Evolutionary conservation across 2,797 vertebrate genomes (phyloP), one percentile per base, ranked within the genome.

Genomic region (Spondyliosoma cantharus): DNA sequence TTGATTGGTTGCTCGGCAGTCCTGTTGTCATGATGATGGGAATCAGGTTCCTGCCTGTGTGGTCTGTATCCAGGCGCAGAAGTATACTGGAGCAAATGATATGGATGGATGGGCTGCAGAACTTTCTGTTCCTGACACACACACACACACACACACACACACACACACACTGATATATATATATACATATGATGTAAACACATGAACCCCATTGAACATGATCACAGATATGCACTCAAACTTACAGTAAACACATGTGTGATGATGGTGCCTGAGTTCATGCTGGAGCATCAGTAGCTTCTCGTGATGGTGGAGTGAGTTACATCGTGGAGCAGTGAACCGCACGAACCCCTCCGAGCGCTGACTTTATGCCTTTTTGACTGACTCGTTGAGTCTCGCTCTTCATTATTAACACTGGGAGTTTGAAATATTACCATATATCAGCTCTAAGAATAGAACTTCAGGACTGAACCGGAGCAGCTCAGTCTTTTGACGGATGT

Each of bases 1-100:
- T 50, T 87, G 87, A 94, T 94, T 95, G 94, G 94, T 74, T 85
- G 80, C 77, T 48, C 14, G 60, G 80, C 11, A 70, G 86, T 85
- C 73, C 90, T 91, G 91, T 93, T 92, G 92, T 93, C 89, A 93
- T 90, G 92, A 93, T 92, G 93, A 91, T 93, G 91, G 80, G 91
- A 94, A 85, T 92, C 83, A 77, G 90, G 89, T 87, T 87, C 84
- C 87, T 87, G 91, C 56, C 87, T 92, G 91, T 92, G 92, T 90
- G 92, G 91, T 93, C 93, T 95, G 94, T 95, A 94, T 95, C 93
- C 91, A 95, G 90, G 94, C 91, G 43, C 86, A 89, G 83, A 76
- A 91, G 88, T 81, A 83, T 74, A 82, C 84, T 77, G 81, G 81
- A 88, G 87, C 86, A 86, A 87, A 91, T 85, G 80, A 88, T 86